Evolutionary conservation across 1,140 invertebrate genomes (phyloP).

Genomic region (Drosophila parabipectinata): DNA sequence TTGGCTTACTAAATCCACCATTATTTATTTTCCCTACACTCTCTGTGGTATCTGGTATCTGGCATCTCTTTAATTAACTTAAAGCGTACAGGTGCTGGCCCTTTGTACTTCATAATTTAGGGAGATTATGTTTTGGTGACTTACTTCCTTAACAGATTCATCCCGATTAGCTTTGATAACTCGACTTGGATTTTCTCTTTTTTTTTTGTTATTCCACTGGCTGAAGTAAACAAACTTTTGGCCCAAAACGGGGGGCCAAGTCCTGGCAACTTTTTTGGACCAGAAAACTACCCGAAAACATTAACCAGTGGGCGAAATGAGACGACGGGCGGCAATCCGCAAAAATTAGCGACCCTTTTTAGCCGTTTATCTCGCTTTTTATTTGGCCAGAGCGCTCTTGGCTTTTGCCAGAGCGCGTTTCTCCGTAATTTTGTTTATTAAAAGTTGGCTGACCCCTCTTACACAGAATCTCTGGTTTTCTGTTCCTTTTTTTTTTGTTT

Average conservation of each 20-base stretch:
- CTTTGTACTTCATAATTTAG: slow-evolving; percentile 1
- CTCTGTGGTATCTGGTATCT: background rate
- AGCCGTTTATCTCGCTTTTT: slow-evolving; percentile 74
- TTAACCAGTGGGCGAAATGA: slow-evolving; percentile 10
- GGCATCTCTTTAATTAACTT: slow-evolving; percentile 1
- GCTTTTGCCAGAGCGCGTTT: slow-evolving; percentile 39
- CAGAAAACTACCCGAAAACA: slow-evolving; percentile 19
- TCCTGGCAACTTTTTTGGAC: slow-evolving; percentile 17
- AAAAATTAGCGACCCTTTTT: slow-evolving; percentile 65
- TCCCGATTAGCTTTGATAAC: slow-evolving; percentile 37
- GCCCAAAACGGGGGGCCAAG: background rate
- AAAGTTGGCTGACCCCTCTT: slow-evolving; percentile 72
- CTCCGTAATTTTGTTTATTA: slow-evolving; percentile 77
- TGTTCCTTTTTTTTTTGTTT: too few species aligned
- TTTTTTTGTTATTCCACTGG: background rate
- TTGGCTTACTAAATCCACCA: background rate
- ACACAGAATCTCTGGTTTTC: background rate
- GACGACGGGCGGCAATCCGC: background rate
- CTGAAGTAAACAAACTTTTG: slow-evolving; percentile 31
- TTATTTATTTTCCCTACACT: background rate
- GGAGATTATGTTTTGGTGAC: slow-evolving; percentile 15
- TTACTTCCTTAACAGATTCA: slow-evolving; percentile 9
- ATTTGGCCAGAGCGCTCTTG: slow-evolving; percentile 59
- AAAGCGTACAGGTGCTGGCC: background rate
- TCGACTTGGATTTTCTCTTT: slow-evolving; percentile 4